phyloP scores from a whole-genome alignment of 1,140 invertebrate genomes.

The Nixonia krombeini region DNA sequence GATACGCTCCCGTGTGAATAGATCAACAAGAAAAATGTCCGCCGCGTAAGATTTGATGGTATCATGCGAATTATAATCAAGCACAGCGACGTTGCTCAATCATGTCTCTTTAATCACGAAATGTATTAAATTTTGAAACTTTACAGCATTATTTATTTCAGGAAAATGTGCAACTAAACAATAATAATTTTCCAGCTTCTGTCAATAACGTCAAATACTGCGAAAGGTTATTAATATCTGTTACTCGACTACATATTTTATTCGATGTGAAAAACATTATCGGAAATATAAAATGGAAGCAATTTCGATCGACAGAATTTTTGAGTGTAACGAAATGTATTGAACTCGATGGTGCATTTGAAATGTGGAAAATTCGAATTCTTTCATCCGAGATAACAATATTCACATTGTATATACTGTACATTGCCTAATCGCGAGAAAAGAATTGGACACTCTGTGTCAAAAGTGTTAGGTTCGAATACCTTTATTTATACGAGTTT shows the following conservation, averaged over 20 bases:
- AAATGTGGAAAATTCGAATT: no score
- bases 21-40: conserved; percentile 4
- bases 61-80: conserved; percentile 4
- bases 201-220: no score
- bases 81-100: no score
- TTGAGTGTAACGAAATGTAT: no score
- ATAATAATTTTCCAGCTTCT: no score
- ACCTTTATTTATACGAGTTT: conserved; percentile 7
- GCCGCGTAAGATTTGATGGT: no score
- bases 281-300: not conserved
- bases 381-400: no score
- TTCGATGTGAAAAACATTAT: not conserved
- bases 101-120: not conserved
- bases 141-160: not conserved
- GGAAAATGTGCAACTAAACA: not conserved
- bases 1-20: conserved; percentile 9
- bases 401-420: no score
- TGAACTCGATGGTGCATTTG: no score
- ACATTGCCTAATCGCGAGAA: conserved; percentile 21
- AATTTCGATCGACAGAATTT: no score
- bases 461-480: conserved; percentile 1
- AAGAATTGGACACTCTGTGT: conserved; percentile 15
- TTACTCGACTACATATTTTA: no score
- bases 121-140: not conserved
- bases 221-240: no score